phyloP scores from a whole-genome alignment of 2,797 vertebrate genomes.

The Pygocentrus nattereri region DNA sequence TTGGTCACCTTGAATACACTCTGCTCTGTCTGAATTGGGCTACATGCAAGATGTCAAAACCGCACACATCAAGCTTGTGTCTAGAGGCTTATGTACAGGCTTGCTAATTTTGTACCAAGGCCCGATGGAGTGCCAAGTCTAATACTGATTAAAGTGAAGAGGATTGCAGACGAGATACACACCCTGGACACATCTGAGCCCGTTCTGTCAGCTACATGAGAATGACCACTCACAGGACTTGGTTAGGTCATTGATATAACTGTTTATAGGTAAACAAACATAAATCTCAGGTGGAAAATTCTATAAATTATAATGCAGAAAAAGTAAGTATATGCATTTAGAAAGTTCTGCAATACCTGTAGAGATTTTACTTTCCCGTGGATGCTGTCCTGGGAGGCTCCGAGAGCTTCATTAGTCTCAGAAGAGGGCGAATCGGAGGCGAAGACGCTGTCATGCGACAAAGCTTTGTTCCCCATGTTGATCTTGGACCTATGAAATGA shows the following conservation, averaged over 20 bases:
- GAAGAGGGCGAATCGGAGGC: constrained; percentile 75
- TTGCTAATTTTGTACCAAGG: constrained; percentile 54
- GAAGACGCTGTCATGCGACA: constrained; percentile 92
- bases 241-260: not conserved
- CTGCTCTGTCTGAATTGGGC: not conserved
- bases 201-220: not conserved
- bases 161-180: not conserved
- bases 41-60: constrained; percentile 30
- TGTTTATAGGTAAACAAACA: not conserved
- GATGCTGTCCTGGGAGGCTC: constrained; percentile 79
- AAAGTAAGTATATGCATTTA: not conserved
- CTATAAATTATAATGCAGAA: not conserved
- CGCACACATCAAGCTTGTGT: constrained; percentile 37
- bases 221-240: not conserved
- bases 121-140: constrained; percentile 9
- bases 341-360: constrained; percentile 77
- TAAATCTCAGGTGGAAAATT: not conserved
- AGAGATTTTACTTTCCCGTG: constrained; percentile 86
- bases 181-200: not conserved
- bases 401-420: constrained; percentile 72
- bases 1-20: constrained; percentile 19
- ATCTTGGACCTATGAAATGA: constrained; percentile 79
- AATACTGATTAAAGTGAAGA: constrained; percentile 50
- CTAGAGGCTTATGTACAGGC: constrained; percentile 30
- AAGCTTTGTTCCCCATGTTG: constrained; percentile 84